phyloP scores from a whole-genome alignment of 2,888 invertebrate species.

The Fabriciana adippe region DNA sequence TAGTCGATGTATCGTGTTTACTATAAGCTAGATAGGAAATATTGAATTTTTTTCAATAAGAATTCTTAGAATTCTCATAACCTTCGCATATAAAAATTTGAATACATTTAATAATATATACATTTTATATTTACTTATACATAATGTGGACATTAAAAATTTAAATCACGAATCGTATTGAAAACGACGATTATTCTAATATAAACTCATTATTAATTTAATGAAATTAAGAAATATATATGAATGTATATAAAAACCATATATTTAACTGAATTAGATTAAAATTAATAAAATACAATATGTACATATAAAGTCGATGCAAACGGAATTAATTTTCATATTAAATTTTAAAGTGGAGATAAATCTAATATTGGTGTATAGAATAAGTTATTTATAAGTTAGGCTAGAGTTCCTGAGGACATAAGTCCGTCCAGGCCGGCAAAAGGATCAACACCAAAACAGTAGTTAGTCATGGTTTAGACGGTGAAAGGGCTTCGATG shows the following conservation, averaged over 20 bases:
- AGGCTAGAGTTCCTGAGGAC: conserved; percentile 76
- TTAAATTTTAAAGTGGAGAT: conserved; percentile 29
- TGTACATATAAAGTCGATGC: conserved; percentile 66
- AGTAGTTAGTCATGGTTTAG: conserved; percentile 70
- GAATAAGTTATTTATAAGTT: conserved; percentile 48
- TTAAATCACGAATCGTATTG: not conserved
- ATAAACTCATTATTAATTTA: conserved; percentile 4
- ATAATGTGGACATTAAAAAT: not conserved
- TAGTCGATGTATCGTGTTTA: conserved; percentile 9
- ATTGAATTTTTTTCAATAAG: conserved; percentile 20
- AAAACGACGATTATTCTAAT: conserved; percentile 11
- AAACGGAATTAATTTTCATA: conserved; percentile 66
- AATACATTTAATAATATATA: conserved; percentile 9
- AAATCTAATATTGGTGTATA: conserved; percentile 33
- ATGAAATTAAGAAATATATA: conserved; percentile 16
- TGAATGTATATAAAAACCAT: conserved; percentile 27
- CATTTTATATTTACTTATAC: conserved; percentile 31
- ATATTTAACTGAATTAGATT: conserved; percentile 28
- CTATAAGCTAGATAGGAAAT: conserved; percentile 20
- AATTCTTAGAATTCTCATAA: conserved; percentile 26
- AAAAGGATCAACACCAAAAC: conserved; percentile 80
- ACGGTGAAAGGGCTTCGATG: conserved; percentile 53
- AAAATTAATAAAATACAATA: conserved; percentile 7
- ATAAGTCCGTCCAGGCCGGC: conserved; percentile 73
- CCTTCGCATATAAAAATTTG: not conserved